Evolutionary conservation across 2,888 invertebrate species (phyloP), one percentile per base, ranked within the genome.

Genomic region (Electrophaes corylata): DNA sequence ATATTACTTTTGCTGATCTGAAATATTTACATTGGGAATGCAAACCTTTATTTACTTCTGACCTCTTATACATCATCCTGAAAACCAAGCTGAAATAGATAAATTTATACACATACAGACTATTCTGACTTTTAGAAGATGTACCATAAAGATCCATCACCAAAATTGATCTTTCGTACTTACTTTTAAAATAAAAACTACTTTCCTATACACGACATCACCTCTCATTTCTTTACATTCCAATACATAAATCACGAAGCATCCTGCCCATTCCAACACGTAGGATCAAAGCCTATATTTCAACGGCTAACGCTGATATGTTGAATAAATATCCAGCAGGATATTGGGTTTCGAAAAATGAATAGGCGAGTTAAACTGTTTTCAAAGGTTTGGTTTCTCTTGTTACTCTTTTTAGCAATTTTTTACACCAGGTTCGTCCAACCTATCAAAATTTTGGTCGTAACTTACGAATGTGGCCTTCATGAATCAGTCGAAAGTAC

Each of bases 321-420:
- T 89, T 91, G 88, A 91, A 92, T 91, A 92, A 92, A 92, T 90
- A 92, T 89, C 81, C 82, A 81, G 53, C 79, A 85, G 86, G 89
- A 88, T 87, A 89, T 89, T 87, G 87, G 84, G 81, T 84, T 76
- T 73, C 54, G 58, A 57, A 65, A 67, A 64, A 64, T 57, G 62
- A 65, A 64, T 57, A 53, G 50, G 39, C 47, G 44, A 51, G 45
- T 57, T 60, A 51, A 62, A 62, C 60, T 49, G 71, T 60, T 61
- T 56, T 55, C 47, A 57, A 59, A 52, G 45, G 37, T 53, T 61
- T 64, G 14, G n/a, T 45, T 59, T 47, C 4, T 33, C 33, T 14
- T 35, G 1, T 29, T 29, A n/a, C n/a, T n/a, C n/a, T 10, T 10
- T 23, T 23, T 0, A 23, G 6, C 23, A 5, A 23, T 23, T 10